Percentiles rank a stretch among this genome's conserved stretches.
These are phyloP conservation scores for Linnaemya tessellans DNA, from an alignment of 2,888 invertebrate genomes.

Conservation along the genomic window DNA sequence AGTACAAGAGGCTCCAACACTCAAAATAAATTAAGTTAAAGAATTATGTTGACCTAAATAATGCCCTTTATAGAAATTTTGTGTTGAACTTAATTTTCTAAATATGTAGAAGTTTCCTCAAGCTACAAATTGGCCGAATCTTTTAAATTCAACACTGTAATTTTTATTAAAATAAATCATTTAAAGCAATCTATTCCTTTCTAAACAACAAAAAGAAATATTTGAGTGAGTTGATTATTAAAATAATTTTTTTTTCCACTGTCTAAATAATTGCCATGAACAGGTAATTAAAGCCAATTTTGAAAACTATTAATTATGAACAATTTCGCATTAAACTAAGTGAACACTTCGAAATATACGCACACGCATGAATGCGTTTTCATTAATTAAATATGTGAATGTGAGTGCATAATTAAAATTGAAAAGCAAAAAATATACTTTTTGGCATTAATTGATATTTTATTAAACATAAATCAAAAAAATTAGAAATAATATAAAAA, in stretches of 20 bases:
- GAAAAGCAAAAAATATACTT: conserved; percentile 26
- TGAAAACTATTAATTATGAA: conserved; percentile 58
- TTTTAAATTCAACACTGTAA: too few species aligned
- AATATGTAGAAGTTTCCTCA: too few species aligned
- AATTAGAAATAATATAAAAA: too few species aligned
- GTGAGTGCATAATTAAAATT: conserved; percentile 39
- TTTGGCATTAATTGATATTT: conserved; percentile 38
- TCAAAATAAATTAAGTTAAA: too few species aligned
- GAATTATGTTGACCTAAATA: too few species aligned
- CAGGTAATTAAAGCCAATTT: conserved; percentile 59
- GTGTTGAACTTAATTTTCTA: too few species aligned
- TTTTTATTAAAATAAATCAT: too few species aligned
- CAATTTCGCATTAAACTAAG: conserved; percentile 36
- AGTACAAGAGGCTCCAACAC: too few species aligned
- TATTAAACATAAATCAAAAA: conserved; percentile 41
- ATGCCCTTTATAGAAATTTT: too few species aligned
- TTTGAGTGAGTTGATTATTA: not conserved
- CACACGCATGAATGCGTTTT: conserved; percentile 33
- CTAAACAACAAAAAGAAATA: not conserved
- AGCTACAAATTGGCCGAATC: too few species aligned
- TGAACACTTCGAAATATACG: conserved; percentile 20
- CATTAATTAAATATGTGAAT: conserved; percentile 45
- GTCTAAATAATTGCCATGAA: conserved; percentile 6
- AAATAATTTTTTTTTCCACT: not conserved
- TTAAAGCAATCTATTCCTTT: conserved; percentile 19